These are phyloP conservation scores for Diploptera punctata DNA, from an alignment of 2,888 invertebrate genomes.

Conservation along the genomic window DNA sequence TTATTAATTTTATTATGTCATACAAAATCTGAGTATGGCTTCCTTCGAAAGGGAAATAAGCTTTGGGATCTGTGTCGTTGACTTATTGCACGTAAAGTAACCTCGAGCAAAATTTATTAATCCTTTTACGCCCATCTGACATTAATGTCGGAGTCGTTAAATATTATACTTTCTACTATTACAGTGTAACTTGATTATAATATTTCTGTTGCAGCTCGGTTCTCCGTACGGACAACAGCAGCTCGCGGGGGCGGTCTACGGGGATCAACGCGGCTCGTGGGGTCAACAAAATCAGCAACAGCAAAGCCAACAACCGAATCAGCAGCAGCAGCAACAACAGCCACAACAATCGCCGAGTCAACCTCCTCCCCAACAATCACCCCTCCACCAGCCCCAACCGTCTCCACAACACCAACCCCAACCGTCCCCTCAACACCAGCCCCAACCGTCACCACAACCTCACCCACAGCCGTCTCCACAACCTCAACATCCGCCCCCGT, in stretches of 20 bases:
- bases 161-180: no score
- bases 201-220: constrained; percentile 40
- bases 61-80: no score
- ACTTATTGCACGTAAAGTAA: no score
- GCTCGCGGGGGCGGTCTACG: constrained; percentile 31
- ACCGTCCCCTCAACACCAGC: constrained; percentile 26
- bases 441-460: constrained; percentile 35
- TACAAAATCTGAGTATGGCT: no score
- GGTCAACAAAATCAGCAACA: constrained; percentile 62
- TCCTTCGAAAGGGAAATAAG: no score
- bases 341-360: constrained; percentile 34
- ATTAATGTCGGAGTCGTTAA: no score
- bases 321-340: constrained; percentile 37
- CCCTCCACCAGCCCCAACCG: constrained; percentile 48
- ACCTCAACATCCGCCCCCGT: constrained; percentile 56
- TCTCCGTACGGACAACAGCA: constrained; percentile 42
- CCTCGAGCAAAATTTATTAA: no score
- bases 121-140: no score
- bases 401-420: constrained; percentile 37
- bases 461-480: constrained; percentile 54
- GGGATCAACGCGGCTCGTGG: constrained; percentile 48
- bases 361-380: constrained; percentile 54
- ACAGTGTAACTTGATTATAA: no score
- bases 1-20: no score
- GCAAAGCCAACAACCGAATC: constrained; percentile 45